Percentiles rank a stretch among this genome's conserved stretches.
Conservation (phyloP, 2,888 invertebrate genomes). For the Microctonus brassicae region DNA sequence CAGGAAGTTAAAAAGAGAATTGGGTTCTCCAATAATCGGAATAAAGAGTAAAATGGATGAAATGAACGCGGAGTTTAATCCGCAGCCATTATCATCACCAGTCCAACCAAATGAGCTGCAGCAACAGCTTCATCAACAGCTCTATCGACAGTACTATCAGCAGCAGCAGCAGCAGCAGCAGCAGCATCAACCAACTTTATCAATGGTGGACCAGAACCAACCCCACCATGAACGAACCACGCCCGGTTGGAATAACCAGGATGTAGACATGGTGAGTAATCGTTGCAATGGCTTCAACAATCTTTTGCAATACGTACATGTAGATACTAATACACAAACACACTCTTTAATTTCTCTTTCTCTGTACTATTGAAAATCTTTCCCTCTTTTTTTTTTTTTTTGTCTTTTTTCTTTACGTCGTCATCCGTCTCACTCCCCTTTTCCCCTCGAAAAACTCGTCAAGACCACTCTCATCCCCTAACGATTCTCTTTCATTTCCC, state of each 20-base stretch:
- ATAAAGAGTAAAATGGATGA: conserved; percentile 15
- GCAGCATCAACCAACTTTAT: conserved; percentile 44
- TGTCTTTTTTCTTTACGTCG: too few relatives aligned
- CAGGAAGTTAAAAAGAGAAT: background rate
- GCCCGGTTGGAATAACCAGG: conserved; percentile 58
- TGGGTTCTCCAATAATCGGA: background rate
- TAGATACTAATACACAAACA: background rate
- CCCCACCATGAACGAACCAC: conserved; percentile 58
- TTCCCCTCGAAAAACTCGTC: conserved; percentile 9
- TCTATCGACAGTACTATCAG: too few relatives aligned
- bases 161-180: conserved; percentile 39
- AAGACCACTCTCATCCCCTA: conserved; percentile 8
- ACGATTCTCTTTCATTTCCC: conserved; percentile 33
- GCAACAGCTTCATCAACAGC: too few relatives aligned
- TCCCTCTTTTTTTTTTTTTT: too few relatives aligned
- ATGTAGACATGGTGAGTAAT: conserved; percentile 61
- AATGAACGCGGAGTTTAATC: too few relatives aligned
- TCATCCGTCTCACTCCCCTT: conserved; percentile 33
- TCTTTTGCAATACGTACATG: conserved; percentile 25
- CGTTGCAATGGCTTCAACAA: conserved; percentile 32
- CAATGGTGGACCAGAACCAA: conserved; percentile 48
- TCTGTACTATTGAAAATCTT: conserved; percentile 31
- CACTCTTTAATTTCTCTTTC: background rate
- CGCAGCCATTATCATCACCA: too few relatives aligned
- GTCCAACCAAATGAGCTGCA: too few relatives aligned